These are phyloP conservation scores for Ovis canadensis DNA, from an alignment of 2,113 vertebrate species.

Conservation along the genomic window DNA sequence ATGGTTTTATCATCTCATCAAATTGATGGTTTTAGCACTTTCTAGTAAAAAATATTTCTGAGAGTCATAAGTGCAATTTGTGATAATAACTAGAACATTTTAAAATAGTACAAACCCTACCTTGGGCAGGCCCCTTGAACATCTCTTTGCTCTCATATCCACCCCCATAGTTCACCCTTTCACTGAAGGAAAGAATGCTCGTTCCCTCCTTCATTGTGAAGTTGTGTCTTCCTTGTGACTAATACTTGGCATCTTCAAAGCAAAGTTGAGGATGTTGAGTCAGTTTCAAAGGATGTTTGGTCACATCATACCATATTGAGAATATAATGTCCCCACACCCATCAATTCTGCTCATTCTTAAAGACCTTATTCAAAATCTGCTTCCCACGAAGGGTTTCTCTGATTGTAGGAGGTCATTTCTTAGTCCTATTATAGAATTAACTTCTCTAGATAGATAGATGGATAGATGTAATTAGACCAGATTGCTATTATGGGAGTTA, in stretches of 20 bases:
- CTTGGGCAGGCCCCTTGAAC: too few relatives aligned
- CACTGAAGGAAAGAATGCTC: neutral
- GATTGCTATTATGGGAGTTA: neutral
- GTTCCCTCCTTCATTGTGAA: neutral
- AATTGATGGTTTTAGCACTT: neutral
- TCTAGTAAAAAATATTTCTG: neutral
- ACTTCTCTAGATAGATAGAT: neutral
- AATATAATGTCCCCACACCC: neutral
- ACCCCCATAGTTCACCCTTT: neutral
- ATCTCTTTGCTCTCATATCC: neutral
- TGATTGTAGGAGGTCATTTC: neutral
- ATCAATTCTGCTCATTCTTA: neutral
- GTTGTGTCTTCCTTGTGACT: neutral
- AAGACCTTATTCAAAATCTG: neutral
- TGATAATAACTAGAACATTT: neutral
- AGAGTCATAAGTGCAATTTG: neutral
- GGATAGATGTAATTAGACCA: neutral
- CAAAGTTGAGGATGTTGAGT: neutral
- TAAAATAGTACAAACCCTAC: neutral
- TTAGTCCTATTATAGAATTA: neutral
- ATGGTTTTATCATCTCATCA: neutral
- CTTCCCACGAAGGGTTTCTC: neutral
- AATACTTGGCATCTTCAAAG: neutral
- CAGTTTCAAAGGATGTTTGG: neutral
- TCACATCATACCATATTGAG: neutral